These are phyloP conservation scores for Agapostemon virescens DNA, from an alignment of 2,888 invertebrate species.

Conservation along the genomic window DNA sequence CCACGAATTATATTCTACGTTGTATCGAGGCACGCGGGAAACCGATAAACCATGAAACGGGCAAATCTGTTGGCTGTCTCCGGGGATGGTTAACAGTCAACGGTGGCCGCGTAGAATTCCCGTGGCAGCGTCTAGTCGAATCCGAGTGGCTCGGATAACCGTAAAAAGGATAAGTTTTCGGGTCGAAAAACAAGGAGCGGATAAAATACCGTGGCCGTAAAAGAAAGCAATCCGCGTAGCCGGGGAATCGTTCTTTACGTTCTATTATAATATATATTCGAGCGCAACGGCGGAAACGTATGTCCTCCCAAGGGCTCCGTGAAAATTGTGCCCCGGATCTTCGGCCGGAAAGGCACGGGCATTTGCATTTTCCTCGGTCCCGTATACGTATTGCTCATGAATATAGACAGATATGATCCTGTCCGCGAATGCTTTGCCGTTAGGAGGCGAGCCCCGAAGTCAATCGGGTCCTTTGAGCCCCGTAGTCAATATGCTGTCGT, in stretches of 20 bases:
- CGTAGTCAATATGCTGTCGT: slow-evolving; percentile 61
- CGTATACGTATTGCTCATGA: slow-evolving; percentile 69
- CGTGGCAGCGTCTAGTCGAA: background rate
- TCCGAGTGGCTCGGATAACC: background rate
- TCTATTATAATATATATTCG: slow-evolving; percentile 68
- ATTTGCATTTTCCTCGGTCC: slow-evolving; percentile 66
- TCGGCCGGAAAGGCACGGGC: slow-evolving; percentile 65
- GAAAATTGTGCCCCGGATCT: slow-evolving; percentile 67
- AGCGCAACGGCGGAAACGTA: slow-evolving; percentile 65
- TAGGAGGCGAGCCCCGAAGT: slow-evolving; percentile 48
- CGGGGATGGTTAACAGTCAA: background rate
- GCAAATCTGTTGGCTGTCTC: background rate
- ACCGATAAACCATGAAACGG: background rate
- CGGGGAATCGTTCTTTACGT: slow-evolving; percentile 64
- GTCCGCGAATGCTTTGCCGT: slow-evolving; percentile 64
- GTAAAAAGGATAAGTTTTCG: slow-evolving; percentile 30
- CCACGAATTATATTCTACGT: no score
- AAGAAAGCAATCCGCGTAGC: slow-evolving; percentile 58
- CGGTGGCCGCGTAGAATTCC: background rate
- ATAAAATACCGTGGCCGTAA: slow-evolving; percentile 55
- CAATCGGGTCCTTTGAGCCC: slow-evolving; percentile 61
- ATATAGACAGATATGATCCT: slow-evolving; percentile 71
- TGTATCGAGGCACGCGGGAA: no score
- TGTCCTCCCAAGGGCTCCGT: slow-evolving; percentile 66
- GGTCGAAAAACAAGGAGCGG: slow-evolving; percentile 26